Evolutionary conservation across 1,140 invertebrate species (phyloP).

Genomic region (Megathymus violae): DNA sequence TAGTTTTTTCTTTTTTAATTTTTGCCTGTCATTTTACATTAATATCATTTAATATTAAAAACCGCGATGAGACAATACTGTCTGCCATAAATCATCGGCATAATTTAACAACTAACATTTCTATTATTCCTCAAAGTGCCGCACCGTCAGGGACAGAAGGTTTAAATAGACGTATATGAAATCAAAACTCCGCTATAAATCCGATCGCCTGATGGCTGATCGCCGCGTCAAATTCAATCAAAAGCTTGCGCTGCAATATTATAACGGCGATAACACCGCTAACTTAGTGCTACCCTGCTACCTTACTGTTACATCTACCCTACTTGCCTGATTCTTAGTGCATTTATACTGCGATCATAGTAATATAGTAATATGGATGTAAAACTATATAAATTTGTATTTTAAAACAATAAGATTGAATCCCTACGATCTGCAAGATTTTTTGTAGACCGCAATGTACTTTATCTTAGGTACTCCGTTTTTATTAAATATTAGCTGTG

Average conservation of each 20-base stretch:
- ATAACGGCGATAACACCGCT: slow-evolving; percentile 51
- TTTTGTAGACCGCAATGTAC: no score
- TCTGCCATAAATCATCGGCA: no score
- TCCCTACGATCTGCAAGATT: no score
- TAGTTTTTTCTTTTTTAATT: no score
- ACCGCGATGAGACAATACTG: no score
- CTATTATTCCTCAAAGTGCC: neutral
- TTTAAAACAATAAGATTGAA: no score
- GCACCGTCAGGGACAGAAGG: neutral
- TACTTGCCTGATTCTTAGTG: slow-evolving; percentile 39
- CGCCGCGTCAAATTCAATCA: slow-evolving; percentile 52
- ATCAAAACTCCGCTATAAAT: slow-evolving; percentile 28
- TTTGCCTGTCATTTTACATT: no score
- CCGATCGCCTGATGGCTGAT: slow-evolving; percentile 26
- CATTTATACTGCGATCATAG: slow-evolving; percentile 9
- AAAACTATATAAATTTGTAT: no score
- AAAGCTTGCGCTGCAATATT: slow-evolving; percentile 46
- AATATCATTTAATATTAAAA: no score
- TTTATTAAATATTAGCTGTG: no score
- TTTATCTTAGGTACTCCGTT: no score
- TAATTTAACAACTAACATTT: neutral
- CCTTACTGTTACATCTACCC: slow-evolving; percentile 53
- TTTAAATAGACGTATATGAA: slow-evolving; percentile 20
- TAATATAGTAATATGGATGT: no score
- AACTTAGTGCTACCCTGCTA: slow-evolving; percentile 42